A percentile compares a stretch with the other conserved stretches of the same genome.
Conservation (phyloP, 2,113 vertebrate genomes). For the Microcebus tavaratra region DNA sequence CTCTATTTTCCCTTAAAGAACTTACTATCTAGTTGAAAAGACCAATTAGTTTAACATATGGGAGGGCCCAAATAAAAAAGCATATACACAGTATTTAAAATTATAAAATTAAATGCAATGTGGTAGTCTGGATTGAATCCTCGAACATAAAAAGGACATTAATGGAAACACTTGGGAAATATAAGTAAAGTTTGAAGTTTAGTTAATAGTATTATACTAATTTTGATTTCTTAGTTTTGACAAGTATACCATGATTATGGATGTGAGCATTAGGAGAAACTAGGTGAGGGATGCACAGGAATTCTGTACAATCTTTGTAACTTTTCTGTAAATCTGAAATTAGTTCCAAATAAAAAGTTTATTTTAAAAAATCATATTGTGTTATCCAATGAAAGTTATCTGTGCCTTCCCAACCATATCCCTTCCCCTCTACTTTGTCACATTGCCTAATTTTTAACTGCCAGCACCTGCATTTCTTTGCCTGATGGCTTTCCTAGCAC, state of each 20-base stretch:
- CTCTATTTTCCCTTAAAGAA: background rate
- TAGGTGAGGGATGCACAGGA: background rate
- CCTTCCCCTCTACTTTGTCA: background rate
- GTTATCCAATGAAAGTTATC: background rate
- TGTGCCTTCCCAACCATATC: background rate
- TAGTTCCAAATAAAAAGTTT: background rate
- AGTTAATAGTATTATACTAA: background rate
- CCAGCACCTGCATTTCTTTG: background rate
- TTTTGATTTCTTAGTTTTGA: background rate
- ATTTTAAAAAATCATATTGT: background rate
- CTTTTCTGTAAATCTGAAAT: constrained; percentile 6
- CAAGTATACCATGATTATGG: background rate
- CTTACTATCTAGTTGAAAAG: background rate
- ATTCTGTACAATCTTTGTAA: background rate
- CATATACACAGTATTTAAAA: background rate
- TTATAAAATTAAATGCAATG: background rate
- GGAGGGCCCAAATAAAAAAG: background rate
- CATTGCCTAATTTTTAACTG: background rate
- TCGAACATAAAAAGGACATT: background rate
- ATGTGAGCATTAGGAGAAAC: background rate
- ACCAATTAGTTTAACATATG: background rate
- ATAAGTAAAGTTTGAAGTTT: background rate
- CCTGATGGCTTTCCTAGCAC: background rate
- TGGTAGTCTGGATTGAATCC: background rate
- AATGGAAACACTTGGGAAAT: background rate